A percentile compares a stretch with the other conserved stretches of the same genome.
These are phyloP conservation scores for Nannobrachium achirus DNA, from an alignment of 2,113 vertebrate genomes.

Conservation along the genomic window DNA sequence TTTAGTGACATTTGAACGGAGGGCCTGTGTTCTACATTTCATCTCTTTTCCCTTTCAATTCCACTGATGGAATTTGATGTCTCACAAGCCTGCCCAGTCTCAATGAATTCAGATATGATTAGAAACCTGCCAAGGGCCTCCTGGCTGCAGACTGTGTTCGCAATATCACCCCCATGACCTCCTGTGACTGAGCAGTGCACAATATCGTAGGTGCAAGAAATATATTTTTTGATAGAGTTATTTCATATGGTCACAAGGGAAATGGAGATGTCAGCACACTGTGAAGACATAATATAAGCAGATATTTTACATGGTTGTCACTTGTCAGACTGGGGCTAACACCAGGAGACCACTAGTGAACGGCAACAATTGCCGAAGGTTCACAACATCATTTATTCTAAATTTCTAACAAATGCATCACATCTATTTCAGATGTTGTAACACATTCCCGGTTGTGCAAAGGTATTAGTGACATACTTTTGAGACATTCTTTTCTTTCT, in stretches of 20 bases:
- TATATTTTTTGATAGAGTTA: conserved; percentile 72
- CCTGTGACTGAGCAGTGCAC: conserved; percentile 48
- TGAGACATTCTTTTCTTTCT: too few species aligned
- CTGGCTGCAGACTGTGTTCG: not conserved
- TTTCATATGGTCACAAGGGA: conserved; percentile 69
- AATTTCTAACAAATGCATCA: conserved; percentile 42
- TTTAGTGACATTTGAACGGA: conserved; percentile 16
- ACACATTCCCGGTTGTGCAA: conserved; percentile 21
- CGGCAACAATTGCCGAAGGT: conserved; percentile 49
- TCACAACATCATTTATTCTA: conserved; percentile 40
- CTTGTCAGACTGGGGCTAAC: conserved; percentile 60
- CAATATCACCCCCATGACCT: conserved; percentile 52
- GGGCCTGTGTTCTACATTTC: conserved; percentile 21
- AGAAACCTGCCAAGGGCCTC: conserved; percentile 35
- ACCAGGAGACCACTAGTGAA: conserved; percentile 33
- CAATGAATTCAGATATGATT: conserved; percentile 39
- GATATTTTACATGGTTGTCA: conserved; percentile 76
- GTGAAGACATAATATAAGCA: conserved; percentile 73
- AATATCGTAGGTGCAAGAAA: conserved; percentile 63
- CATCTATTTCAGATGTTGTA: not conserved
- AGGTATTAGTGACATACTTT: not conserved
- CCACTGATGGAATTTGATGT: conserved; percentile 15
- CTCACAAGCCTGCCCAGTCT: conserved; percentile 11
- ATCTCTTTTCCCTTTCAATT: conserved; percentile 3
- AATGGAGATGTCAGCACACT: conserved; percentile 66